These are phyloP conservation scores for Xerus inauris DNA, from an alignment of 2,113 vertebrate genomes.

Conservation along the genomic window DNA sequence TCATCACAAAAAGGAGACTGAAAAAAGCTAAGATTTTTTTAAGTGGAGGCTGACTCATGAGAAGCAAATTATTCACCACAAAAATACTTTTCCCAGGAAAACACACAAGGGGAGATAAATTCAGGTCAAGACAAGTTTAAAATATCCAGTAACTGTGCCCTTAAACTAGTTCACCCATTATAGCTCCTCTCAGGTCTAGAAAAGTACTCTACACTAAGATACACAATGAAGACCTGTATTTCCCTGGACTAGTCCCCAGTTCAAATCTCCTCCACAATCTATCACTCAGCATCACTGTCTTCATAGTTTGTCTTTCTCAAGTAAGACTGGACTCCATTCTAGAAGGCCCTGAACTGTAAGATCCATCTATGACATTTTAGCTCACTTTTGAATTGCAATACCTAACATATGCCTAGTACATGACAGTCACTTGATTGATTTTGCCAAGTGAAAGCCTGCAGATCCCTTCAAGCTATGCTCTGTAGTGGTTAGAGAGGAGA, in stretches of 20 bases:
- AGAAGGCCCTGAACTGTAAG: not conserved
- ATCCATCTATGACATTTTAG: not conserved
- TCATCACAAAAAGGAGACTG: not conserved
- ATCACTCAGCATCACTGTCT: not conserved
- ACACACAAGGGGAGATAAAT: constrained; percentile 27
- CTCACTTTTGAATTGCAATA: not conserved
- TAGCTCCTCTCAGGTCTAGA: not conserved
- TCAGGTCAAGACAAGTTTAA: constrained; percentile 44
- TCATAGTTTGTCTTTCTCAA: not conserved
- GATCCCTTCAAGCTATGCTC: not conserved
- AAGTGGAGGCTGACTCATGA: not conserved
- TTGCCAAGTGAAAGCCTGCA: not conserved
- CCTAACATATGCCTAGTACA: not conserved
- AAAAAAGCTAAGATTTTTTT: not conserved
- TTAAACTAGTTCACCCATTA: not conserved
- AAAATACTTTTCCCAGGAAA: constrained; percentile 35
- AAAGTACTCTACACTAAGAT: not conserved
- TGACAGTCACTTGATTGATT: not conserved
- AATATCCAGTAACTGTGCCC: not conserved
- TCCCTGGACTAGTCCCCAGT: not conserved
- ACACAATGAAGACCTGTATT: not conserved
- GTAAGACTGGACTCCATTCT: not conserved
- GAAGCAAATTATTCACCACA: constrained; percentile 46
- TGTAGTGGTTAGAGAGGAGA: not conserved
- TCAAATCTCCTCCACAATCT: not conserved